Evolutionary conservation across 2,113 vertebrate genomes (phyloP).

Genomic region (Elephas maximus): DNA sequence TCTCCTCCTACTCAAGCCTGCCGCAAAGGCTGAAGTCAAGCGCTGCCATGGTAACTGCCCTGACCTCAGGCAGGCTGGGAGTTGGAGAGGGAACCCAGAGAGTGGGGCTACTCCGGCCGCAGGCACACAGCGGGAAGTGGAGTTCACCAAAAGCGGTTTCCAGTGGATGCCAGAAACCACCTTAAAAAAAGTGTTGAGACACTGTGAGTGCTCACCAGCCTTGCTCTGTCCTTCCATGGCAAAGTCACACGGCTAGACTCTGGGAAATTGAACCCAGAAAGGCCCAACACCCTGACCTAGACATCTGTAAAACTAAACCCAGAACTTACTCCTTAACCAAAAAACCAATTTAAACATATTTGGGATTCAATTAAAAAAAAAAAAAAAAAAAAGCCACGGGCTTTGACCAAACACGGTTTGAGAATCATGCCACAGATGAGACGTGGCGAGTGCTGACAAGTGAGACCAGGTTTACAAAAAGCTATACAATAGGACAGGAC

Average conservation of each 20-base stretch:
- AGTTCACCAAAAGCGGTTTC: conserved; percentile 82
- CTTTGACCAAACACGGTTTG: not conserved
- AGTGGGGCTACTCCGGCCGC: conserved; percentile 76
- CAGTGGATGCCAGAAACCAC: conserved; percentile 83
- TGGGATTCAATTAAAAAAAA: not conserved
- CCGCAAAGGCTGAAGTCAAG: conserved; percentile 60
- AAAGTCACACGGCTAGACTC: not conserved
- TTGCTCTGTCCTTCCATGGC: conserved; percentile 13
- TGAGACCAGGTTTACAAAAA: too few species aligned
- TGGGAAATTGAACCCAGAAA: conserved; percentile 34
- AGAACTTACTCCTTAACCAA: not conserved
- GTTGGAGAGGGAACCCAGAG: conserved; percentile 80
- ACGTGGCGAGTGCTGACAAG: fast-evolving
- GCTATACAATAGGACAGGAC: too few species aligned
- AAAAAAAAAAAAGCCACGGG: not conserved
- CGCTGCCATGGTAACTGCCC: conserved; percentile 60
- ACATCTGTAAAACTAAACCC: conserved; percentile 12
- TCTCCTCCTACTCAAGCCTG: conserved; percentile 74
- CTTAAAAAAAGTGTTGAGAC: conserved; percentile 81
- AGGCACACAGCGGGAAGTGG: conserved; percentile 77
- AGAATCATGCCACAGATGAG: not conserved
- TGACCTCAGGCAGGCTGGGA: conserved; percentile 72
- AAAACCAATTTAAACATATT: not conserved
- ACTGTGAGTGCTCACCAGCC: conserved; percentile 76
- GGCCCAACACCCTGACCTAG: conserved; percentile 53